Conservation (phyloP, 2,113 vertebrate genomes). For the Regulus satrapa region DNA sequence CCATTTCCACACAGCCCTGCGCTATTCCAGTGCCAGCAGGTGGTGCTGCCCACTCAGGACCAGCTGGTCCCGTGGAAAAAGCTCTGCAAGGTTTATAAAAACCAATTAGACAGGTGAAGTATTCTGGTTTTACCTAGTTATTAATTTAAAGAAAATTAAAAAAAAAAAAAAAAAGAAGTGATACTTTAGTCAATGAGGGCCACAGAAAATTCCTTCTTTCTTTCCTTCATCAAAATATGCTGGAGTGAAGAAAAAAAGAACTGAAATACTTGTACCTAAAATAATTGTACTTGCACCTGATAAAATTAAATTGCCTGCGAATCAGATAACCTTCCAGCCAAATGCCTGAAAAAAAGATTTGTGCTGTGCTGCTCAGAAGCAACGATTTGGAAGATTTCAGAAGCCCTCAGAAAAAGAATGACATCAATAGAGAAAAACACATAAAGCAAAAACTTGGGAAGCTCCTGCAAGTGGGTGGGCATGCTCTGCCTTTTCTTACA, state of each 20-base stretch:
- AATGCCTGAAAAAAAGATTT: background rate
- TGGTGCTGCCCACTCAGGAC: background rate
- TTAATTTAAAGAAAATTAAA: background rate
- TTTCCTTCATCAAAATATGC: background rate
- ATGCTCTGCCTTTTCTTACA: background rate
- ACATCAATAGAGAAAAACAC: background rate
- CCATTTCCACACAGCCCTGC: accelerated
- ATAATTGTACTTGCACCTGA: too few species aligned
- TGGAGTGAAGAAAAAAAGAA: background rate
- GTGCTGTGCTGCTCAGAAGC: background rate
- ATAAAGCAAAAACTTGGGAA: background rate
- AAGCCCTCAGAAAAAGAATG: background rate
- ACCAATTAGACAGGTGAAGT: too few species aligned
- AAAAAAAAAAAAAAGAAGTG: too few species aligned
- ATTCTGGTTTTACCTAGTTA: background rate
- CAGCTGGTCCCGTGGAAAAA: background rate
- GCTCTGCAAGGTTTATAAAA: accelerated
- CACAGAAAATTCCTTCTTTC: background rate
- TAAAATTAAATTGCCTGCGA: background rate
- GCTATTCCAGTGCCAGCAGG: background rate
- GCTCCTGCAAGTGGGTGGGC: background rate
- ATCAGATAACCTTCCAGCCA: background rate
- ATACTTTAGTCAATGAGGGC: background rate
- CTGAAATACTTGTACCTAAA: background rate
- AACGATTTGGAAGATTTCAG: background rate